Base-by-base conservation (phyloP, 2,797 vertebrate genomes). In the Labeo calbasu region DNA sequence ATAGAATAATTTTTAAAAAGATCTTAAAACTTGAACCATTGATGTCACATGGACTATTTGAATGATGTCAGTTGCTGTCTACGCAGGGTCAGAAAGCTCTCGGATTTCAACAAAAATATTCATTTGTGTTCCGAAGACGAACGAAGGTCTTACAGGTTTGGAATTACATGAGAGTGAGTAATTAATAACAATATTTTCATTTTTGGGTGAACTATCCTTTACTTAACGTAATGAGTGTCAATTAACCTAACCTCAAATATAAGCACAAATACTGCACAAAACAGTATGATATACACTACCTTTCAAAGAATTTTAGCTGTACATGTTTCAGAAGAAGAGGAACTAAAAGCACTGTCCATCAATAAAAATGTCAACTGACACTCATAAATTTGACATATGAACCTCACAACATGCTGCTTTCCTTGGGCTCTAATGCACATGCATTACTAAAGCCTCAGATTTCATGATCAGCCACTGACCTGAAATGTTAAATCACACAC, bases 401-500 rank as follows among this genome's bases (percentile, higher is more conserved):
- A 28, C n/a, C n/a, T 25, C 17, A 76, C 19, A 43, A 63, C 43
- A 51, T 59, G 21, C 73, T 23, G 13, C 23, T 63, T 72, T 55
- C 8, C 5, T 66, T 55, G 17, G 15, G 59, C 71, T 46, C n/a
- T 19, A 65, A 19, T 17, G 59, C 21, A 51, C 14, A 19, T 17
- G 55, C 21, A 4, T 19, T 50, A 50, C 79, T 63, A 32, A 61
- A 21, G 32, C 70, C 59, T 53, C 14, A 40, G 21, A 65, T 40
- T 57, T n/a, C 69, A 63, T 36, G 8, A 82, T 48, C 17, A 69
- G 48, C 9, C 50, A 46, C 51, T 63, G 14, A 14, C 3, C 55
- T 15, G 0, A 8, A 14, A 73, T n/a, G 11, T 36, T 15, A 69
- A 48, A 86, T 61, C 77, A 28, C 10, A 79, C 72, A 85, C 81